Base-by-base conservation (phyloP, 2,888 invertebrate genomes). In the Drosophila ezoana region DNA sequence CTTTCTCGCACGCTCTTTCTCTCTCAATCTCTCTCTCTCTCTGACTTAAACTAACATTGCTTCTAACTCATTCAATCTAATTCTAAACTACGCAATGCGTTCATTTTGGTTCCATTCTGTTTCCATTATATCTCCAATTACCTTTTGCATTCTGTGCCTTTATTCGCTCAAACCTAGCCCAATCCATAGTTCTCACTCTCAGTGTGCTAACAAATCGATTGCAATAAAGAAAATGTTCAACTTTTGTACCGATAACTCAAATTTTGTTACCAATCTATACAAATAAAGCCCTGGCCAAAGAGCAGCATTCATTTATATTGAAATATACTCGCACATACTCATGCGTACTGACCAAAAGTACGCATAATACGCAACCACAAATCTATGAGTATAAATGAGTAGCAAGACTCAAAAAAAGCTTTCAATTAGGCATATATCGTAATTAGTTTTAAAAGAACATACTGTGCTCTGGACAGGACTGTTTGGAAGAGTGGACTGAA, bases 91-190 rank as follows among this genome's bases (percentile, higher is more conserved):
- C 81, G 54, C 72, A 64, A 52, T 62, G 59, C 61, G 74, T 72
- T 69, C 74, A 67, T 45, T 70, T 81, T 81, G 81, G 81, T 81
- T 81, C 81, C 85, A 72, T 81, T 81, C 82, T 73, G 69, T 65
- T 72, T 64, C 56, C 32, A 20, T 73, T 72, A 65, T 51, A 65
- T 63, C 44, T 45, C 41, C 51, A 63, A 57, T 53, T 58, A 52
- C 54, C 38, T 35, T 44, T 68, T 40, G 20, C 59, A 49, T 61
- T 32, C 41, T 51, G 38, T 14, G 38, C 38, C 1, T 6, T 40
- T 4, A 28, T 33, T 14, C 20, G 8, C 32, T 48, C 43, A 65
- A 56, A 58, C 71, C 47, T 65, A 65, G 35, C 43, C 58, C 16
- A 38, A 33, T 28, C 23, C 23, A 56, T 8, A n/a, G 8, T 51